Conservation (phyloP, 2,888 invertebrate species). For the Parapristionchus giblindavisi region DNA sequence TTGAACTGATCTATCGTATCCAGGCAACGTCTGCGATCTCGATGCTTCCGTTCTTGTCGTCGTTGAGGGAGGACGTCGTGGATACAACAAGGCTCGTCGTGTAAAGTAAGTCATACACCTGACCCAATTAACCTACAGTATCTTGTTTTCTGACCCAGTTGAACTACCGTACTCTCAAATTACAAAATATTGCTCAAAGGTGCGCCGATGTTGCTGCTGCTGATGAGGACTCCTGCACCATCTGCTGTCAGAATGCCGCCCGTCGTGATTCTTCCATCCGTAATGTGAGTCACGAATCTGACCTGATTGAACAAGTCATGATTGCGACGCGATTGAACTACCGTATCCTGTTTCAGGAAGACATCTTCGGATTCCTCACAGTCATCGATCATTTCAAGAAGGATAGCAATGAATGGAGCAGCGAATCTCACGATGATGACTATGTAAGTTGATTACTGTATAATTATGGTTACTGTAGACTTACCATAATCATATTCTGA, state of each 20-base stretch:
- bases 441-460: constrained; percentile 14
- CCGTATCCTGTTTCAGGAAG: constrained; percentile 7
- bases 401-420: constrained; percentile 2
- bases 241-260: constrained; percentile 60
- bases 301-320: not conserved
- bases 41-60: constrained; percentile 59
- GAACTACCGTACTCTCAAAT: not conserved
- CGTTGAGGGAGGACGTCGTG: constrained; percentile 43
- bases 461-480: not conserved
- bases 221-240: constrained; percentile 57
- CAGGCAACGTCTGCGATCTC: constrained; percentile 58
- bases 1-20: constrained; percentile 1
- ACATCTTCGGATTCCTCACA: constrained; percentile 35
- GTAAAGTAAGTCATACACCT: constrained; percentile 44
- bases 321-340: not conserved
- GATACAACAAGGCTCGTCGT: constrained; percentile 51
- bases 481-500: constrained; percentile 19
- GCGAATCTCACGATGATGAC: constrained; percentile 17
- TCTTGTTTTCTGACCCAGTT: not conserved
- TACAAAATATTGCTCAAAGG: constrained; percentile 28
- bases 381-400: constrained; percentile 33
- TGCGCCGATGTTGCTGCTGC: constrained; percentile 58
- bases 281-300: constrained; percentile 43
- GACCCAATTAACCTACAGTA: not conserved
- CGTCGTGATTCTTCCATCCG: constrained; percentile 47